Percentiles rank a stretch among this genome's conserved stretches.
Conservation (phyloP, 64 coral and sea anemone genomes). For the Porites lutea region DNA sequence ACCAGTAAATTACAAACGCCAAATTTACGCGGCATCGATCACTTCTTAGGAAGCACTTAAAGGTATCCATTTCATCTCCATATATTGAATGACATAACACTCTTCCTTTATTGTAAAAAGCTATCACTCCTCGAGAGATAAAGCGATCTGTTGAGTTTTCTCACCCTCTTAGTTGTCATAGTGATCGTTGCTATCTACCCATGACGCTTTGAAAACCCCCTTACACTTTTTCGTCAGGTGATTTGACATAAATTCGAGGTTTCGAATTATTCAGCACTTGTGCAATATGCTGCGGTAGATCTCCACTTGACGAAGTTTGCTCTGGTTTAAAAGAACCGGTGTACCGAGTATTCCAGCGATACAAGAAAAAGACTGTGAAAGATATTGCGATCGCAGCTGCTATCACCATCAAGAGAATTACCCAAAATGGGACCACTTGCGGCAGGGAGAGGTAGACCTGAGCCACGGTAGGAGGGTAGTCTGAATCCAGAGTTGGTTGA, state of each 20-base stretch:
- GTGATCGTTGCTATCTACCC: neutral
- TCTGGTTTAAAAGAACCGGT: slow-evolving; percentile 71
- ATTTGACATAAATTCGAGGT: slow-evolving; percentile 31
- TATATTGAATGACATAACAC: neutral
- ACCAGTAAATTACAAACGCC: neutral
- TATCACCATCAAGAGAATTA: slow-evolving; percentile 50
- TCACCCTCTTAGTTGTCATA: neutral
- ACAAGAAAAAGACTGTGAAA: slow-evolving; percentile 62
- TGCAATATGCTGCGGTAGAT: slow-evolving; percentile 9
- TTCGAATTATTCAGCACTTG: neutral
- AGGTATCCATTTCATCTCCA: no score
- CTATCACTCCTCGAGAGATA: neutral
- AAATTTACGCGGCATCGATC: neutral
- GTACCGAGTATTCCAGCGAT: slow-evolving; percentile 75
- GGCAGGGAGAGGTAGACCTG: neutral
- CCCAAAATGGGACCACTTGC: slow-evolving; percentile 62
- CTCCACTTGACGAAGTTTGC: slow-evolving; percentile 24
- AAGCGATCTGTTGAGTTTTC: neutral
- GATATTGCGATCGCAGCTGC: slow-evolving; percentile 45
- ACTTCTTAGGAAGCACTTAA: neutral
- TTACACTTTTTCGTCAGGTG: slow-evolving; percentile 23
- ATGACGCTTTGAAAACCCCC: neutral
- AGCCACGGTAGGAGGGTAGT: neutral
- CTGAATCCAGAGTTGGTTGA: neutral
- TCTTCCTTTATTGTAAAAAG: neutral